Percentiles rank a stretch among this genome's conserved stretches.
These are phyloP conservation scores for Macrosteles quadrilineatus DNA, from an alignment of 1,140 invertebrate genomes.

Conservation along the genomic window DNA sequence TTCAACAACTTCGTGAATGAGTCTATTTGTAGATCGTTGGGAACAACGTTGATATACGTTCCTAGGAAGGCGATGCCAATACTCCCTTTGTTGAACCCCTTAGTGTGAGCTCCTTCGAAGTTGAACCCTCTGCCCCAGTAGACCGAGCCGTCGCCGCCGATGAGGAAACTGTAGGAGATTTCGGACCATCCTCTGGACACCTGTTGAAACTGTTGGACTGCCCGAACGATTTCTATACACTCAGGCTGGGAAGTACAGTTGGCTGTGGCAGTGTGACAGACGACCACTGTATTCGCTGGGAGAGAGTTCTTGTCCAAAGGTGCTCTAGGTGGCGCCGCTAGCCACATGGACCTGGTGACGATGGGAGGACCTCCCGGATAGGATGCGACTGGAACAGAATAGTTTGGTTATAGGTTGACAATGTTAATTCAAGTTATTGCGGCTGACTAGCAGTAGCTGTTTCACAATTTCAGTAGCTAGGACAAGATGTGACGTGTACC, in stretches of 20 bases:
- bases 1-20: constrained; percentile 43
- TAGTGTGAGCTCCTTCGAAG: constrained; percentile 63
- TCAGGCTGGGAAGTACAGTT: neutral
- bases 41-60: constrained; percentile 44
- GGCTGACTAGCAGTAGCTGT: too few relatives aligned
- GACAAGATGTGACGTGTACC: too few relatives aligned
- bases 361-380: neutral
- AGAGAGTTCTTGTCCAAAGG: neutral
- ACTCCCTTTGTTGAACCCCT: constrained; percentile 64
- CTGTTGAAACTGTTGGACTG: constrained; percentile 6
- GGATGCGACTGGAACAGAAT: neutral
- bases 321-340: neutral
- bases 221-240: neutral
- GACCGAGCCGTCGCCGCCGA: constrained; percentile 64
- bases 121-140: constrained; percentile 76
- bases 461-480: too few relatives aligned
- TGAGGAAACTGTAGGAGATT: constrained; percentile 68
- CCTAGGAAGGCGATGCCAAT: constrained; percentile 67
- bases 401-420: too few relatives aligned
- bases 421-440: too few relatives aligned
- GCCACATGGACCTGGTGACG: neutral
- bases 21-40: constrained; percentile 1
- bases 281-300: constrained; percentile 5
- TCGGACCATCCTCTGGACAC: constrained; percentile 59
- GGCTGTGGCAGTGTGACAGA: constrained; percentile 9